A percentile compares a stretch with the other conserved stretches of the same genome.
Conservation (phyloP, 2,888 invertebrate genomes). For the Nyleta sp. region DNA sequence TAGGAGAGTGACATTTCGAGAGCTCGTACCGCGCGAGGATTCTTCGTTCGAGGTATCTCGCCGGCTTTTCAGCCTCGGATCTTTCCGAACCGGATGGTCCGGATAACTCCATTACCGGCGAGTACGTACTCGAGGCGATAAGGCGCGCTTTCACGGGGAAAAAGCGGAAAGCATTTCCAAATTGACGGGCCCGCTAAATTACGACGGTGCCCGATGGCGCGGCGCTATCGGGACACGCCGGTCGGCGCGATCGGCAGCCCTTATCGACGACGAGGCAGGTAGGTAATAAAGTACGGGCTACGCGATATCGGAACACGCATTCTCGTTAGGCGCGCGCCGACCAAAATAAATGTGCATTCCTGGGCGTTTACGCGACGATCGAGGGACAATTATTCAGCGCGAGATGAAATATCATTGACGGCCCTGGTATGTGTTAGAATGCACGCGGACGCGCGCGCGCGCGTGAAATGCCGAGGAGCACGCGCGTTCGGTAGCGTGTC, state of each 20-base stretch:
- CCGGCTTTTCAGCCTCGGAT: neutral
- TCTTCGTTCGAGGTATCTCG: conserved; percentile 19
- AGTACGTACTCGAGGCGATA: conserved; percentile 23
- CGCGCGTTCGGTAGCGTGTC: conserved; percentile 21
- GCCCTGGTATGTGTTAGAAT: conserved; percentile 43
- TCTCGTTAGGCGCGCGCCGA: conserved; percentile 30
- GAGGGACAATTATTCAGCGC: conserved; percentile 38
- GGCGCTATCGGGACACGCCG: conserved; percentile 5
- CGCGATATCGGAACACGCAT: conserved; percentile 31
- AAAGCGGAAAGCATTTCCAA: conserved; percentile 9
- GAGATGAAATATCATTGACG: conserved; percentile 43
- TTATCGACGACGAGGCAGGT: no score
- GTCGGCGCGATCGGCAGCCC: neutral
- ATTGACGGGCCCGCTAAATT: conserved; percentile 19
- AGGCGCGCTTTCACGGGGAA: conserved; percentile 5
- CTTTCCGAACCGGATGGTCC: conserved; percentile 28
- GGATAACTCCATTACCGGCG: conserved; percentile 31
- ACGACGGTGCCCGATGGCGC: neutral
- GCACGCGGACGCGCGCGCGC: conserved; percentile 21
- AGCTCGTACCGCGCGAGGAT: conserved; percentile 29
- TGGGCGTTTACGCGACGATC: no score
- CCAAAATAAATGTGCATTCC: conserved; percentile 33
- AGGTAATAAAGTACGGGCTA: no score
- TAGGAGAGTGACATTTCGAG: conserved; percentile 33
- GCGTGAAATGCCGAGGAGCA: conserved; percentile 49